Base-by-base conservation (phyloP, 2,888 invertebrate species). In the Silvanus unidentatus region DNA sequence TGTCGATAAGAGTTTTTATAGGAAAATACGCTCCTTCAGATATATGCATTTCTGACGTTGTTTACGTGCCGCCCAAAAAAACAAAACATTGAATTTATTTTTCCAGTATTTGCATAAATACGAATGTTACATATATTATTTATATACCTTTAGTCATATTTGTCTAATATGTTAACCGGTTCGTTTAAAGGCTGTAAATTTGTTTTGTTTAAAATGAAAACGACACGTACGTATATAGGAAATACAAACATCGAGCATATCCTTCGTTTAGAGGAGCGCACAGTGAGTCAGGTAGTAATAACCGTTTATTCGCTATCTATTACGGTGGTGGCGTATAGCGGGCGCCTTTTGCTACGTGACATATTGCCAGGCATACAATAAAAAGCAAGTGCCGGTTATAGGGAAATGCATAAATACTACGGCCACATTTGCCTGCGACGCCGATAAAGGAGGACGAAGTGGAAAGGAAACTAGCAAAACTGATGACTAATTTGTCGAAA, bases 401-500 rank as follows among this genome's bases (percentile, higher is more conserved):
- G 48, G 46, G 53, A 54, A 58, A 62, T 59, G 62, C 60, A 61
- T 63, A 64, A 64, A 64, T 64, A 63, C 58, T 47, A 38, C 40
- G 50, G 55, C 50, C 59, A 52, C 57, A 55, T 55, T 57, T 58
- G 56, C 55, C 60, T 58, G 54, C 52, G 55, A 55, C 57, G 54
- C 16, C 55, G 58, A 59, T 60, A 60, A 62, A 59, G 54, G 55
- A 57, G 49, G 53, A 47, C 40, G 52, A 49, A 51, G 53, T 41
- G 40, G 53, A 61, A 59, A 62, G 60, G 59, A 63, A 62, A 61
- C 63, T 54, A 57, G 60, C 60, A 58, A 64, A 65, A 64, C 66
- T 67, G 66, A 66, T 66, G 67, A 67, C 64, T 67, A 68, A 68
- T 68, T 68, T 68, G 66, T 66, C 65, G 64, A 67, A 67, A 66